These are phyloP conservation scores for Macrotis lagotis DNA, from an alignment of 2,113 vertebrate species.

Conservation along the genomic window DNA sequence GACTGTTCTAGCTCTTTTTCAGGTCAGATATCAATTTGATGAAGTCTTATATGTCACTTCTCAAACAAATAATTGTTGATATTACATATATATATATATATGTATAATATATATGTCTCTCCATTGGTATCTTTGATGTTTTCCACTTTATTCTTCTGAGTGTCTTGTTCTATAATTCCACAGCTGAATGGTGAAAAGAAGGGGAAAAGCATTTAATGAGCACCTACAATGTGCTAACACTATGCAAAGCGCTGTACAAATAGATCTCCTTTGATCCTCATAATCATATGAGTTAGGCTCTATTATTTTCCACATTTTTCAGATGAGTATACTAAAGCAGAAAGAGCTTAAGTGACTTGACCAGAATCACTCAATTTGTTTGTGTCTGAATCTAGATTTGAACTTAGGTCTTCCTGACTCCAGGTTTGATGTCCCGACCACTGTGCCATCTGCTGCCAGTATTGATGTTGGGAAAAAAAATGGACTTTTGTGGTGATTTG, in stretches of 20 bases:
- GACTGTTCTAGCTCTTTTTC: not conserved
- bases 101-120: not conserved
- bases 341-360: not conserved
- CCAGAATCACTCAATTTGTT: not conserved
- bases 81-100: not conserved
- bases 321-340: not conserved
- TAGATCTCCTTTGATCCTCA: not conserved
- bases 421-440: not conserved
- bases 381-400: not conserved
- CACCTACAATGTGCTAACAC: not conserved
- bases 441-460: not conserved
- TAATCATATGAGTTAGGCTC: not conserved
- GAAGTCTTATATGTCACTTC: not conserved
- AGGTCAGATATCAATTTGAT: not conserved
- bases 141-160: not conserved
- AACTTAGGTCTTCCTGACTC: not conserved
- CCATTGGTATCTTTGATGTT: not conserved
- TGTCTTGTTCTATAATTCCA: not conserved
- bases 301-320: not conserved
- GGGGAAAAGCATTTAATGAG: not conserved
- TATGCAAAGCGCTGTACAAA: not conserved
- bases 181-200: not conserved
- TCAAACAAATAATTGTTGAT: not conserved
- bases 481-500: not conserved
- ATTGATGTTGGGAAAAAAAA: not conserved